These are phyloP conservation scores for Acromyrmex echinatior DNA, from an alignment of 1,140 invertebrate species.

Conservation along the genomic window DNA sequence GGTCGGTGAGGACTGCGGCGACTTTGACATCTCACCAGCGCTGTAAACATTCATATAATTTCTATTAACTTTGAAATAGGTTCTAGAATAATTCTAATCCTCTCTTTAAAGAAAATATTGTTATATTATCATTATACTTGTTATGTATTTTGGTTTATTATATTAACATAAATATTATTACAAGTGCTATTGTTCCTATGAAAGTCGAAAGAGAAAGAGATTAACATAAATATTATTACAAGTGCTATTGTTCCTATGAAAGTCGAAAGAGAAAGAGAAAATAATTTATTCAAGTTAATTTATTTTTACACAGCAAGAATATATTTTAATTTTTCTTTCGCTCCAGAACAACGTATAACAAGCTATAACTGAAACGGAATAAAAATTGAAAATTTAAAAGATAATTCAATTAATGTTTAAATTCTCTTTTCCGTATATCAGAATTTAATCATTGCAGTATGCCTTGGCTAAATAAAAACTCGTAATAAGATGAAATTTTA, in stretches of 20 bases:
- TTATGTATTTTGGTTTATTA: background rate
- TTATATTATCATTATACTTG: background rate
- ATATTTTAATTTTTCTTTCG: background rate
- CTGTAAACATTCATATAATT: background rate
- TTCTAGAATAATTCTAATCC: background rate
- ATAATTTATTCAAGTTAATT: background rate
- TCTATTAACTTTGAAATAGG: background rate
- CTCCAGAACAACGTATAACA: background rate
- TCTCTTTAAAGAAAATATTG: constrained; percentile 1
- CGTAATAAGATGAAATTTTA: background rate
- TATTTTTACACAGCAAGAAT: background rate
- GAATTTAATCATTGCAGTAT: background rate
- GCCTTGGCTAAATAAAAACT: background rate
- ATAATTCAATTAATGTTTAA: background rate
- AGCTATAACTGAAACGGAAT: background rate
- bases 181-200: background rate
- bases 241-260: background rate
- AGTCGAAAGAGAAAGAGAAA: too few relatives aligned
- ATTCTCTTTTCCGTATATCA: background rate
- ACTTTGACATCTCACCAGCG: constrained; percentile 56
- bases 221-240: background rate
- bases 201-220: too few relatives aligned
- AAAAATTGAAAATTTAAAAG: background rate
- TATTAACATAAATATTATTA: background rate
- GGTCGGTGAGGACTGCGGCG: constrained; percentile 62